Percentiles rank a stretch among this genome's conserved stretches.
phyloP scores from a whole-genome alignment of 2,113 vertebrate genomes.

The Delphinus delphis region DNA sequence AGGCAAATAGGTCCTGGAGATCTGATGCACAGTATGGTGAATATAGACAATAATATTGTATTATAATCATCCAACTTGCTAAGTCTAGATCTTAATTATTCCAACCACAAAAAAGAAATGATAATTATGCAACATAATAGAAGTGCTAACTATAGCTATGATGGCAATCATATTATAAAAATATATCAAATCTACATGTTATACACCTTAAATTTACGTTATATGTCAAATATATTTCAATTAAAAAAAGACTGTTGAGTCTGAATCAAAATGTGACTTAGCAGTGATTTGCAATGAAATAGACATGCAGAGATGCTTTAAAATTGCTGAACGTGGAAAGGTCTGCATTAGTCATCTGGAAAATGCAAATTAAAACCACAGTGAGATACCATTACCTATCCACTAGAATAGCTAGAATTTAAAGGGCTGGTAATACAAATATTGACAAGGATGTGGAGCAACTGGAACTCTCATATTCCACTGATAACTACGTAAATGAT shows the following conservation, averaged over 20 bases:
- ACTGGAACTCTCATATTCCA: slow-evolving; percentile 38
- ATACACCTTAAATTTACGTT: background rate
- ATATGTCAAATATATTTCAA: background rate
- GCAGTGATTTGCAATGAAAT: slow-evolving; percentile 26
- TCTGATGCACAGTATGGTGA: background rate
- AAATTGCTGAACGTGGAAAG: slow-evolving; percentile 27
- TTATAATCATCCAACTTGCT: background rate
- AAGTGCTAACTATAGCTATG: background rate
- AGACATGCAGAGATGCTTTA: slow-evolving; percentile 22
- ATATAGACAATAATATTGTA: background rate
- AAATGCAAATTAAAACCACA: slow-evolving; percentile 60
- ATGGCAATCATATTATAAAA: background rate
- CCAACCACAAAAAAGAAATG: background rate
- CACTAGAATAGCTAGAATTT: slow-evolving; percentile 45
- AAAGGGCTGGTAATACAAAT: slow-evolving; percentile 57
- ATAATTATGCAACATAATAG: background rate
- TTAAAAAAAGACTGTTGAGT: slow-evolving; percentile 32
- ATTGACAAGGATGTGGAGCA: slow-evolving; percentile 56
- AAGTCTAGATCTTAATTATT: background rate
- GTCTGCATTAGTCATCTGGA: slow-evolving; percentile 37
- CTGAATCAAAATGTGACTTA: slow-evolving; percentile 38
- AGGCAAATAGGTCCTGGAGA: background rate
- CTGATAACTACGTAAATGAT: slow-evolving; percentile 27
- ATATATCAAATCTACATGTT: background rate
- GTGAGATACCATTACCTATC: background rate